A percentile compares a stretch with the other conserved stretches of the same genome.
Evolutionary conservation across 2,888 invertebrate species (phyloP).

Genomic region (Dexiosoma caninum): DNA sequence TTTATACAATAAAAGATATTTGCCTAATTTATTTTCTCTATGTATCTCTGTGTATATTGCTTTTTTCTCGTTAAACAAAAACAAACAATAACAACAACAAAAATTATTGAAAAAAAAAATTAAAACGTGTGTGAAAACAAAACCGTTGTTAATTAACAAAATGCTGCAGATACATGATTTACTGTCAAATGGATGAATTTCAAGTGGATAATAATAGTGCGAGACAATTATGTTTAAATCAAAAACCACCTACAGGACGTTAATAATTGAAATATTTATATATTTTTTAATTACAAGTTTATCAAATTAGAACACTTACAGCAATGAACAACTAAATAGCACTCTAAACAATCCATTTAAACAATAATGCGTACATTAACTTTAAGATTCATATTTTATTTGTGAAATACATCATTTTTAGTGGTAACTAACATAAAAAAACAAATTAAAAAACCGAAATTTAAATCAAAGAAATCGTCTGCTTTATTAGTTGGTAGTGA

Average conservation of each 20-base stretch:
- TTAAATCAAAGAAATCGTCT: constrained; percentile 42
- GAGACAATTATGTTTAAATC: constrained; percentile 78
- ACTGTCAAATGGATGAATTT: constrained; percentile 91
- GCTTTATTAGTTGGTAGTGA: constrained; percentile 60
- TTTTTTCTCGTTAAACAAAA: constrained; percentile 50
- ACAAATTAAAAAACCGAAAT: not conserved
- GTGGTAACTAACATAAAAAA: not conserved
- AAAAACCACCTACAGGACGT: constrained; percentile 72
- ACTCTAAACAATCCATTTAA: constrained; percentile 38
- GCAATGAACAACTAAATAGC: constrained; percentile 9
- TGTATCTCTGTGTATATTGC: constrained; percentile 48
- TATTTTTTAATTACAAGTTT: not conserved
- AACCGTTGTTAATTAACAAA: not conserved
- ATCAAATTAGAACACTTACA: constrained; percentile 4
- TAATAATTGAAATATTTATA: constrained; percentile 56
- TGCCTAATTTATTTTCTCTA: constrained; percentile 46
- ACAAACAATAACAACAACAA: not conserved
- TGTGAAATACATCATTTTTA: constrained; percentile 22
- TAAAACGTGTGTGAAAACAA: constrained; percentile 24
- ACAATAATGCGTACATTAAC: constrained; percentile 39
- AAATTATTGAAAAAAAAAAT: constrained; percentile 28
- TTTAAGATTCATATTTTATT: constrained; percentile 10
- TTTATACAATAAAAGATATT: constrained; percentile 5
- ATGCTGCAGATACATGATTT: constrained; percentile 85
- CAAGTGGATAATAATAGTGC: constrained; percentile 83